Conservation (phyloP, 2,797 vertebrate genomes). For the Amniataba percoides region DNA sequence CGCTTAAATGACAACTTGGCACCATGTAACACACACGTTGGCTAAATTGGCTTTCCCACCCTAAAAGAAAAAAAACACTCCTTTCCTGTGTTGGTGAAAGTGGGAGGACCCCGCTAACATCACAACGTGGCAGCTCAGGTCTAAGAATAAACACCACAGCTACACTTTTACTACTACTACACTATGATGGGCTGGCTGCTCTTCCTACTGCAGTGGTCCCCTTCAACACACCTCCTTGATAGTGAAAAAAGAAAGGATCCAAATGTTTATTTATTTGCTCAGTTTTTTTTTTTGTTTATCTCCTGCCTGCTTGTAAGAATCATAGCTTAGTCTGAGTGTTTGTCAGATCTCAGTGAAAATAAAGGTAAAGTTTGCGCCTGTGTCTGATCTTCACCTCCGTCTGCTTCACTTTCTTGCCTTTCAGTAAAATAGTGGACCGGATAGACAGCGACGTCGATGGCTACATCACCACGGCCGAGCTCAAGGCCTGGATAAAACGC, state of each 20-base stretch:
- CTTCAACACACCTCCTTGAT: conserved; percentile 20
- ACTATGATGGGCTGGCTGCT: conserved; percentile 38
- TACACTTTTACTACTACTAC: conserved; percentile 44
- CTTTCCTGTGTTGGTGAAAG: conserved; percentile 58
- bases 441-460: conserved; percentile 92
- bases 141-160: conserved; percentile 70
- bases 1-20: conserved; percentile 61
- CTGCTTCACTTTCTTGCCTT: conserved; percentile 28
- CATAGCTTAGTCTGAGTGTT: background rate
- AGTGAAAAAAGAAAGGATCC: conserved; percentile 3
- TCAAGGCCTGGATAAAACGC: conserved; percentile 96
- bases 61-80: conserved; percentile 22
- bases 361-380: background rate
- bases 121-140: conserved; percentile 84
- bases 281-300: background rate
- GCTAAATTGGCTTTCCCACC: conserved; percentile 40
- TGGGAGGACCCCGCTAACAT: conserved; percentile 80
- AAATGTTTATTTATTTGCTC: background rate
- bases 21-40: conserved; percentile 61
- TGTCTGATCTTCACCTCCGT: background rate
- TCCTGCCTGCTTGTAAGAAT: background rate
- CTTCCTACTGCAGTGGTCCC: conserved; percentile 33
- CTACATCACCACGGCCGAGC: conserved; percentile 90
- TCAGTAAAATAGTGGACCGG: conserved; percentile 94
- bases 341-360: background rate